A percentile compares a stretch with the other conserved stretches of the same genome.
phyloP scores from a whole-genome alignment of 2,113 vertebrate genomes.

The Cairina moschata region DNA sequence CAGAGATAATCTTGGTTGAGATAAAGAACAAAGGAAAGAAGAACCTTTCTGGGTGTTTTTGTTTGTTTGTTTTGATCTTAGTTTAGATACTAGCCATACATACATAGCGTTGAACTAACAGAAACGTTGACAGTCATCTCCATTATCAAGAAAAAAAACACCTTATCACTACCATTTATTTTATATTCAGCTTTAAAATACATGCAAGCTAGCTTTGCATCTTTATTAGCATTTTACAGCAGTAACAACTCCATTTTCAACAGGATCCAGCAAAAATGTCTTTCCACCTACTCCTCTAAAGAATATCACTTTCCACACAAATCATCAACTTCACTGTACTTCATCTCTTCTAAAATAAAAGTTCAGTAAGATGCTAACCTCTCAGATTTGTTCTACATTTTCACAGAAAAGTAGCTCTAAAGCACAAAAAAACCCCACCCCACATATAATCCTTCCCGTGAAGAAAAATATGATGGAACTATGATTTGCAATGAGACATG shows the following conservation, averaged over 20 bases:
- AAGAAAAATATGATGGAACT: not conserved
- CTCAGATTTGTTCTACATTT: not conserved
- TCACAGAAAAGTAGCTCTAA: not conserved
- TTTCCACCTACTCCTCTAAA: not conserved
- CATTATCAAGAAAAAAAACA: not conserved
- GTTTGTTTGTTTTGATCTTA: not conserved
- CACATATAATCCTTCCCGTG: not conserved
- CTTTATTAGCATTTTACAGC: not conserved
- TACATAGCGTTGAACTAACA: rapidly evolving
- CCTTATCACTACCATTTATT: not conserved
- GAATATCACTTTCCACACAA: not conserved
- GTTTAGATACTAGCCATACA: not conserved
- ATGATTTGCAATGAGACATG: not conserved
- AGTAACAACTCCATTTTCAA: not conserved
- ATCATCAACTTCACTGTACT: not conserved
- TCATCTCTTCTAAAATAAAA: not conserved
- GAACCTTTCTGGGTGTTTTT: not conserved
- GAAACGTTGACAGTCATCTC: not conserved
- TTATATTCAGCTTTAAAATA: not conserved
- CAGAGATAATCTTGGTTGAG: not conserved
- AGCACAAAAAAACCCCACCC: not conserved
- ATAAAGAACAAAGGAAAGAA: conserved; percentile 9
- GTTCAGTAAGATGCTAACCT: not conserved
- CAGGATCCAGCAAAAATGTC: not conserved
- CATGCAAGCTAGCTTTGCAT: not conserved